A percentile compares a stretch with the other conserved stretches of the same genome.
These are phyloP conservation scores for Leptinotarsa juncta DNA, from an alignment of 2,888 invertebrate genomes.

Conservation along the genomic window DNA sequence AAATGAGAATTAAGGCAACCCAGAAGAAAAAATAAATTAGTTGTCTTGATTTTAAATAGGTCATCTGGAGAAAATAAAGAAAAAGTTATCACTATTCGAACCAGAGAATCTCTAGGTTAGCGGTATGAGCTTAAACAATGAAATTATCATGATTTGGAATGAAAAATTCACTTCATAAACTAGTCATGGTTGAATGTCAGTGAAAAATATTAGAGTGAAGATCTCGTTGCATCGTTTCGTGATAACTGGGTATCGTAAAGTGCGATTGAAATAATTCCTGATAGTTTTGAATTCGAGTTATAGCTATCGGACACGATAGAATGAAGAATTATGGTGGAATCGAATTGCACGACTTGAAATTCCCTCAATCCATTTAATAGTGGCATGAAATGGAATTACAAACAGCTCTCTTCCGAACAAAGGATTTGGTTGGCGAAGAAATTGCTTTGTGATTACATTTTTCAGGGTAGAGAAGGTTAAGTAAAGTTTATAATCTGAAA, in stretches of 20 bases:
- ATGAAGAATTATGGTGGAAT: not conserved
- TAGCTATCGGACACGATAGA: constrained; percentile 11
- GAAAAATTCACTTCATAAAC: no score
- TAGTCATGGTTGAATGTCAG: not conserved
- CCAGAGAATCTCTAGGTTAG: no score
- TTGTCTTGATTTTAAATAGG: no score
- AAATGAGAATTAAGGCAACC: no score
- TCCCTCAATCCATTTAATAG: not conserved
- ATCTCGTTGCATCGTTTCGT: not conserved
- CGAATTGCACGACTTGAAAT: not conserved
- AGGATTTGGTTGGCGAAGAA: not conserved
- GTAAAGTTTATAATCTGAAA: no score
- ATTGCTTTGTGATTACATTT: no score
- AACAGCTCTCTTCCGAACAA: not conserved
- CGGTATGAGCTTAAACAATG: no score
- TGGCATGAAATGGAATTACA: not conserved
- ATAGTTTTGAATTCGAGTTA: not conserved
- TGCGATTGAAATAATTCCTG: constrained; percentile 9
- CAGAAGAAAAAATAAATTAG: no score
- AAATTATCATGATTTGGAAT: no score
- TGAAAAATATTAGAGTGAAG: not conserved
- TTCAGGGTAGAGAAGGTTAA: no score
- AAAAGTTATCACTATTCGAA: no score
- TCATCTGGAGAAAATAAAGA: no score
- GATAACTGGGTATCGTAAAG: constrained; percentile 2